Evolutionary conservation across 2,113 vertebrate species (phyloP).

Genomic region (Pardalotus punctatus): DNA sequence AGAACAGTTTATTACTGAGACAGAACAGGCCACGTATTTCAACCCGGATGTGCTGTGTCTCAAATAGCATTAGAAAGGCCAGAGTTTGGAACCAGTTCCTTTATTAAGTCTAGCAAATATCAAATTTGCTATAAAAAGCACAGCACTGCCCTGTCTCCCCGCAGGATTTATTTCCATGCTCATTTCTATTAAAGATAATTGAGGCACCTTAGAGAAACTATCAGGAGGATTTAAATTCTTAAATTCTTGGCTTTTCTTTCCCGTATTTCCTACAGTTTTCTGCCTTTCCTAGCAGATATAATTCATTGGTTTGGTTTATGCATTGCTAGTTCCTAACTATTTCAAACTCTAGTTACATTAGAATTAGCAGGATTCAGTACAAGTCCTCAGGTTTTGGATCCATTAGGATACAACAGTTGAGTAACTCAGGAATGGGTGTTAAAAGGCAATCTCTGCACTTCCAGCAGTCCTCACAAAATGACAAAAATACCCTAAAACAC

Average conservation of each 20-base stretch:
- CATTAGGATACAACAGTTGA: background rate
- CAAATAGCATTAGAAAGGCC: conserved; percentile 27
- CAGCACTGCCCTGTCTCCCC: background rate
- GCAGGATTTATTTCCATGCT: background rate
- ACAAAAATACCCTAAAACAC: background rate
- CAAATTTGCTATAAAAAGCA: conserved; percentile 4
- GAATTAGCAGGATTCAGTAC: background rate
- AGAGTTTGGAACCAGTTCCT: background rate
- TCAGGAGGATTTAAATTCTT: background rate
- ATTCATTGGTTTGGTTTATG: background rate
- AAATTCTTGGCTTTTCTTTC: background rate
- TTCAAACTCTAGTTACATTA: background rate
- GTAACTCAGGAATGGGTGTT: background rate
- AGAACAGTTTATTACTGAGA: background rate
- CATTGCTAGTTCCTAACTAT: background rate
- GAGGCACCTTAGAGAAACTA: background rate
- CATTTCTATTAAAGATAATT: background rate
- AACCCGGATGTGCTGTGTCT: background rate
- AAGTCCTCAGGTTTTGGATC: background rate
- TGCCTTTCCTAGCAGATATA: background rate
- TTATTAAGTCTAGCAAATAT: background rate
- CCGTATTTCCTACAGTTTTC: background rate
- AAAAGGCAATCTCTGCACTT: background rate
- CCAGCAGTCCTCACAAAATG: background rate
- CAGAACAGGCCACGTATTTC: background rate